Conservation (phyloP, 2,797 vertebrate species). For the Scarus forsteni region DNA sequence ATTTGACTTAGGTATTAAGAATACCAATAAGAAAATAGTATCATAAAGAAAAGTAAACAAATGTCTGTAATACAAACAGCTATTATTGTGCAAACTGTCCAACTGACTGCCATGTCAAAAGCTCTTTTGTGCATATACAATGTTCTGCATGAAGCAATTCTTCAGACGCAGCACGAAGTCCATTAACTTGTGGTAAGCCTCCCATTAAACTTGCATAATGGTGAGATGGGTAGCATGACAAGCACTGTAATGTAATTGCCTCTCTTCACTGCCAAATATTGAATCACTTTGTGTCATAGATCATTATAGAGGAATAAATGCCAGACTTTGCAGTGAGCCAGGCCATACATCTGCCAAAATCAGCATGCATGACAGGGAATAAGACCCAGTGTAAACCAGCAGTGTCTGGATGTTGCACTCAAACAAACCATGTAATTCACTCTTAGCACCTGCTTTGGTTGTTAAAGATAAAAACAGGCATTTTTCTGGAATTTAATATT, state of each 20-base stretch:
- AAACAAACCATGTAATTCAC: slow-evolving; percentile 27
- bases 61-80: slow-evolving; percentile 42
- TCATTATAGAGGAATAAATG: slow-evolving; percentile 63
- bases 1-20: too few relatives aligned
- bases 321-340: slow-evolving; percentile 33
- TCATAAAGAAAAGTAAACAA: neutral
- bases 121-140: slow-evolving; percentile 64
- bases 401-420: slow-evolving; percentile 23
- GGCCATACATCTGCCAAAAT: slow-evolving; percentile 47
- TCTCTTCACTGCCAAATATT: slow-evolving; percentile 73
- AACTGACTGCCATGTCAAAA: slow-evolving; percentile 58
- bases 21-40: too few relatives aligned
- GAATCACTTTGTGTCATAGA: slow-evolving; percentile 72
- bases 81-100: slow-evolving; percentile 34
- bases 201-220: slow-evolving; percentile 82
- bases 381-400: slow-evolving; percentile 21
- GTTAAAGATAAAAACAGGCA: neutral
- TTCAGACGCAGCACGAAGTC: slow-evolving; percentile 76
- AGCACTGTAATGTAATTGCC: slow-evolving; percentile 74
- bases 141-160: slow-evolving; percentile 78
- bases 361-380: slow-evolving; percentile 39
- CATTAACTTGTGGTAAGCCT: slow-evolving; percentile 76
- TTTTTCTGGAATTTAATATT: neutral
- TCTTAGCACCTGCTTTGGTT: slow-evolving; percentile 16
- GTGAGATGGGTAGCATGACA: slow-evolving; percentile 75